Evolutionary conservation across 2,888 invertebrate species (phyloP).

Genomic region (Clivina fossor): DNA sequence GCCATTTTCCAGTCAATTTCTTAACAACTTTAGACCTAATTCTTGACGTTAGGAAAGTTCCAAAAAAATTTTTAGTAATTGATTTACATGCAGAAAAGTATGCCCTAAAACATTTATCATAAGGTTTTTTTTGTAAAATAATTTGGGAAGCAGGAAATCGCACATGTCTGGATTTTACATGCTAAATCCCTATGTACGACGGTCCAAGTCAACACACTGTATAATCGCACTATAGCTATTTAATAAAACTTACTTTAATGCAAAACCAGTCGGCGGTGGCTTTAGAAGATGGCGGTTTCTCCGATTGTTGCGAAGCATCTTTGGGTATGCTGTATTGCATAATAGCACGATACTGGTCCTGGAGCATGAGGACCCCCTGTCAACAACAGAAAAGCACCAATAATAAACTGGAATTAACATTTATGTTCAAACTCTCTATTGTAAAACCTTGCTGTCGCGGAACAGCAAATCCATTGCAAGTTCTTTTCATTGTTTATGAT

Average conservation of each 20-base stretch:
- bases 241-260: constrained; percentile 57
- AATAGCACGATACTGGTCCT: constrained; percentile 70
- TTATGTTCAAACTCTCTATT: constrained; percentile 17
- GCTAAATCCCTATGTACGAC: too few relatives aligned
- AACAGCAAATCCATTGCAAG: constrained; percentile 29
- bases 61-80: too few relatives aligned
- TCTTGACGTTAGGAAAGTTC: too few relatives aligned
- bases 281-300: constrained; percentile 59
- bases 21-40: too few relatives aligned
- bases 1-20: too few relatives aligned
- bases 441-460: constrained; percentile 33
- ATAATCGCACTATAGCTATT: not conserved
- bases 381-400: constrained; percentile 50
- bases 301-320: constrained; percentile 53
- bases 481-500: constrained; percentile 25
- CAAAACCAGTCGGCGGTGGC: constrained; percentile 67
- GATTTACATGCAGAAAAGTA: too few relatives aligned
- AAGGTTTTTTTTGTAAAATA: too few relatives aligned
- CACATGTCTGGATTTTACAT: too few relatives aligned
- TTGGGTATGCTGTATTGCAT: constrained; percentile 77
- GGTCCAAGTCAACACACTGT: too few relatives aligned
- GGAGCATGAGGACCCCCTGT: constrained; percentile 72
- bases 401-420: too few relatives aligned
- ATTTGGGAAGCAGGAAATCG: too few relatives aligned
- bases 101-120: too few relatives aligned